Base-by-base conservation (phyloP, 1,140 invertebrate species). In the Araneus ventricosus region DNA sequence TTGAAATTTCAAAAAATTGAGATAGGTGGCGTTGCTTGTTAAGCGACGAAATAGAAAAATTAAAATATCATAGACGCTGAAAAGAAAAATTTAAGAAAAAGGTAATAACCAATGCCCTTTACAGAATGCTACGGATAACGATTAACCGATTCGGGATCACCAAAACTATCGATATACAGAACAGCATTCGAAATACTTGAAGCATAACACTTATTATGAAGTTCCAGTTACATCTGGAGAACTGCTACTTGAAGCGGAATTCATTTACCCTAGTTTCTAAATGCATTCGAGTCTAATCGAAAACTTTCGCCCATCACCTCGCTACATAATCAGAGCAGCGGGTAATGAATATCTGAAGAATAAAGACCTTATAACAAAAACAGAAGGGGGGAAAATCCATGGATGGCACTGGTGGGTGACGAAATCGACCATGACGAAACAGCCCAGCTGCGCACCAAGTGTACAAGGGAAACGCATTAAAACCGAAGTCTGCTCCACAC, bases 391-490 rank as follows among this genome's bases (percentile, higher is more conserved):
- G 24, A 87, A 84, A 84, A 84, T 52, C n/a, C n/a, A 27, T 52
- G 24, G 45, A 84, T 8, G 30, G 22, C 39, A 34, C 27, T 57
- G 70, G 34, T 10, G 30, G 85, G 10, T 87, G 85, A 82, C 39
- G 85, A 87, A 87, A 87, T 61, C 85, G 45, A 87, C 52, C 85
- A 59, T 87, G 85, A 39, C 85, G 59, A 41, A 57, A 57, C 24
- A 84, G 24, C 85, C n/a, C 85, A 87, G 85, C 85, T 87, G 85
- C 30, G 85, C 85, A 37, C 59, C 24, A 17, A 34, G 57, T 37
- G 57, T 87, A 87, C 85, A 87, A 61, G 85, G 27, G 59, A 87
- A 87, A 87, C 57, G 59, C 85, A 87, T 87, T 87, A 87, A 87
- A 87, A 87, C 45, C 45, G 22, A n/a, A 84, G 85, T 34, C 85